Evolutionary conservation across 2,113 vertebrate genomes (phyloP).

Genomic region (Scophthalmus maximus): DNA sequence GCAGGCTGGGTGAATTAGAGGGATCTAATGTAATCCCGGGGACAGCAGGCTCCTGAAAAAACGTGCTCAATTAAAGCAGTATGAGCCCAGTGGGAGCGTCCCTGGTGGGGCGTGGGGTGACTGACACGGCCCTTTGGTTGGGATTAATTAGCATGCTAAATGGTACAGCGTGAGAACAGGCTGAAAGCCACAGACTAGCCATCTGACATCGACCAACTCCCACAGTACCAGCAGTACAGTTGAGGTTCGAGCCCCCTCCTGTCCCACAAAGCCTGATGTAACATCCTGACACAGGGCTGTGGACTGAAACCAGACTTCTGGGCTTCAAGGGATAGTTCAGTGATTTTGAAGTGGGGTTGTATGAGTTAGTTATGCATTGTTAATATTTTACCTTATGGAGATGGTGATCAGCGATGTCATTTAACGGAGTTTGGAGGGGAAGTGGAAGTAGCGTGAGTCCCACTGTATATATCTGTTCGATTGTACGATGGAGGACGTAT

Average conservation of each 20-base stretch:
- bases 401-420: too few species aligned
- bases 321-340: too few species aligned
- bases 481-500: too few species aligned
- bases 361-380: too few species aligned
- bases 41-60: slow-evolving; percentile 73
- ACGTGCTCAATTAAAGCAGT: slow-evolving; percentile 82
- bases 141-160: slow-evolving; percentile 85
- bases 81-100: slow-evolving; percentile 80
- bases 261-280: slow-evolving; percentile 8
- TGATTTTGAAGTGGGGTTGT: too few species aligned
- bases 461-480: too few species aligned
- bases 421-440: too few species aligned
- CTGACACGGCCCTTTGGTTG: slow-evolving; percentile 79
- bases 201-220: slow-evolving; percentile 67
- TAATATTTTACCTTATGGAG: too few species aligned
- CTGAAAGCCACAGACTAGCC: slow-evolving; percentile 56
- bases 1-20: slow-evolving; percentile 73
- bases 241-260: background rate
- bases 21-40: slow-evolving; percentile 82
- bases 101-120: slow-evolving; percentile 76
- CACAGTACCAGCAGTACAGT: slow-evolving; percentile 16
- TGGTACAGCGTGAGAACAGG: slow-evolving; percentile 70
- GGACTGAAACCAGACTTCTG: background rate
- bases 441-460: too few species aligned
- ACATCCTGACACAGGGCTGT: background rate